These are phyloP conservation scores for Daubentonia madagascariensis DNA, from an alignment of 2,113 vertebrate genomes.

Conservation along the genomic window DNA sequence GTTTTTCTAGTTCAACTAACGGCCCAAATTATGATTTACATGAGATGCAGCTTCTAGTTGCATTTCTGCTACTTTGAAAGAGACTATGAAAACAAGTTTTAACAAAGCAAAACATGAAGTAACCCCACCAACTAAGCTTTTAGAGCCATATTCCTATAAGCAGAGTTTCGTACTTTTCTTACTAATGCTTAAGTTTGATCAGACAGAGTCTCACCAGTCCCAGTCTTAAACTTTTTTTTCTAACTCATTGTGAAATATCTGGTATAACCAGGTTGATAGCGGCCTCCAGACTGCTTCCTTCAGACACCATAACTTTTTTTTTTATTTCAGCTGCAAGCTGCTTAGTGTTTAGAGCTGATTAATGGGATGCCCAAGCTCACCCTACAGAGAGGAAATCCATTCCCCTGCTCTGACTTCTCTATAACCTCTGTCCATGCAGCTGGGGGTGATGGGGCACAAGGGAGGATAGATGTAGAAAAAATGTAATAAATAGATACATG, in stretches of 20 bases:
- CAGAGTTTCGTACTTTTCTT: background rate
- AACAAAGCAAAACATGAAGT: slow-evolving; percentile 39
- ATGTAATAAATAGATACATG: background rate
- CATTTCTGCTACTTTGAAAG: background rate
- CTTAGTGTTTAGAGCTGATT: background rate
- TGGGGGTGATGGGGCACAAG: too few species aligned
- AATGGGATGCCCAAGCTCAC: background rate
- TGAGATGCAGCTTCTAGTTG: background rate
- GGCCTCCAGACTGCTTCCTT: background rate
- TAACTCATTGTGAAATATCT: background rate
- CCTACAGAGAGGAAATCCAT: background rate
- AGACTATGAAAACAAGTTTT: slow-evolving; percentile 34
- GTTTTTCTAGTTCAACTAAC: slow-evolving; percentile 29
- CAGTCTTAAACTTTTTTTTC: background rate
- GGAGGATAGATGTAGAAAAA: background rate
- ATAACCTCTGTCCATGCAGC: background rate
- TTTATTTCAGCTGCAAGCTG: background rate
- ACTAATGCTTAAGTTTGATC: background rate
- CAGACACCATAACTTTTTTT: background rate
- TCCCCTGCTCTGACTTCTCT: background rate
- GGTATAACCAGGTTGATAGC: background rate
- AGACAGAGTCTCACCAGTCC: background rate
- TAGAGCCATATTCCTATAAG: background rate
- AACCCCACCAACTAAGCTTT: background rate
- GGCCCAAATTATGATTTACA: background rate